phyloP scores from a whole-genome alignment of 2,113 vertebrate genomes.

The Holacanthus passer region DNA sequence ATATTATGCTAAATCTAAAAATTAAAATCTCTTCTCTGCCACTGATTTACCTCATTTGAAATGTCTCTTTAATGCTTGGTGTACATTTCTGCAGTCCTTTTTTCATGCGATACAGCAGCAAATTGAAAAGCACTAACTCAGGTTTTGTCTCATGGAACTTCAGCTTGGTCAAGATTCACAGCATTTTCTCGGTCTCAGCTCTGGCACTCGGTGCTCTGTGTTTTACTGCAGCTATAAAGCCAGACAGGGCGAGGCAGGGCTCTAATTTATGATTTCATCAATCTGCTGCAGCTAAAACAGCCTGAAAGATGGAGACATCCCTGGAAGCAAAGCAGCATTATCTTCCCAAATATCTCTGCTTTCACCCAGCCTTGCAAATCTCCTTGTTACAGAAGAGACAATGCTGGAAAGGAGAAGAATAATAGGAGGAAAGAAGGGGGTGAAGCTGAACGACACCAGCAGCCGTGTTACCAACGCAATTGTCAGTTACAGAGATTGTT shows the following conservation, averaged over 20 bases:
- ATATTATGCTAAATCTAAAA: no score
- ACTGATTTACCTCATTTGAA: no score
- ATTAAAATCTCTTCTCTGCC: no score
- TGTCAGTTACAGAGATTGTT: not conserved
- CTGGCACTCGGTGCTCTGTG: conserved; percentile 1
- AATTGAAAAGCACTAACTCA: no score
- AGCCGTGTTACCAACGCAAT: not conserved
- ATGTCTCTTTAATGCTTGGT: no score
- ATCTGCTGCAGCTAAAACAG: conserved; percentile 38
- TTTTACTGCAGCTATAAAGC: conserved; percentile 54
- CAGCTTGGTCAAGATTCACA: not conserved
- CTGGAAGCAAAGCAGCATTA: conserved; percentile 31
- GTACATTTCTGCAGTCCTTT: no score
- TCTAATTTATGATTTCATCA: conserved; percentile 71
- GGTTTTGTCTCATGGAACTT: conserved; percentile 1
- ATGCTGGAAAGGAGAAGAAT: not conserved
- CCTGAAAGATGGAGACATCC: conserved; percentile 31
- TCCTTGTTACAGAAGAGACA: not conserved
- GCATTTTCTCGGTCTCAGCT: conserved; percentile 19
- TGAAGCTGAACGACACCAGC: not conserved
- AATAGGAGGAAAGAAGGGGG: not conserved
- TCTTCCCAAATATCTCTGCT: conserved; percentile 25
- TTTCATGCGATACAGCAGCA: no score
- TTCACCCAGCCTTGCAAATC: conserved; percentile 5
- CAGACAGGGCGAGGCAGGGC: conserved; percentile 50